Evolutionary conservation across 2,888 invertebrate genomes (phyloP).

Genomic region (Stenichneumon culpator): DNA sequence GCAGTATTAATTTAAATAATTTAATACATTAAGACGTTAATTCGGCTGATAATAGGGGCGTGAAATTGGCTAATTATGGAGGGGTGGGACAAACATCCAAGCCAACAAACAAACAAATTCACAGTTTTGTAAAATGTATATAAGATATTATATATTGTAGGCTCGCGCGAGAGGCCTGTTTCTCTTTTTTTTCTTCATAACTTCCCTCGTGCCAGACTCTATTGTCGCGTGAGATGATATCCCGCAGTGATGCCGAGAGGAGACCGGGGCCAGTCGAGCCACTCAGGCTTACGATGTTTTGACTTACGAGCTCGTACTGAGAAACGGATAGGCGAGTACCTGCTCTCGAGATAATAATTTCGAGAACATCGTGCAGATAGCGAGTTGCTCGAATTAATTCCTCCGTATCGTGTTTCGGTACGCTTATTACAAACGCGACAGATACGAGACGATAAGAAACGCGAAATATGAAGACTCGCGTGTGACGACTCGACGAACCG

Average conservation of each 20-base stretch:
- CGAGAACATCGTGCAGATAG: not conserved
- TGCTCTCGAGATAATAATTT: not conserved
- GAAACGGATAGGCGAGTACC: not conserved
- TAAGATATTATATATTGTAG: no score
- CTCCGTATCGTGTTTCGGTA: not conserved
- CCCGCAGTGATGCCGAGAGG: not conserved
- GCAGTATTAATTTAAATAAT: no score
- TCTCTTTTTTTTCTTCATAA: not conserved
- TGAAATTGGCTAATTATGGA: no score
- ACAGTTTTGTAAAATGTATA: no score
- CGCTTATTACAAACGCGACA: not conserved
- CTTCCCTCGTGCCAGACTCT: not conserved
- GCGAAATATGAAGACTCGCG: not conserved
- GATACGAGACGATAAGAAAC: slow-evolving; percentile 2
- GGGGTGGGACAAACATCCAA: no score
- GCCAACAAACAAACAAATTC: no score
- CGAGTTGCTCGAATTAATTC: slow-evolving; percentile 6
- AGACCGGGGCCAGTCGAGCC: not conserved
- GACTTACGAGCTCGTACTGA: not conserved
- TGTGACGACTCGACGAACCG: not conserved
- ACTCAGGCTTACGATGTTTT: not conserved
- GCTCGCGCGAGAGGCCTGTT: not conserved
- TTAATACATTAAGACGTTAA: no score
- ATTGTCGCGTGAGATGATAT: not conserved
- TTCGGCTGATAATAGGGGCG: no score